Percentiles rank a stretch among this genome's conserved stretches.
These are phyloP conservation scores for Platyura marginata DNA, from an alignment of 1,140 invertebrate species.

Conservation along the genomic window DNA sequence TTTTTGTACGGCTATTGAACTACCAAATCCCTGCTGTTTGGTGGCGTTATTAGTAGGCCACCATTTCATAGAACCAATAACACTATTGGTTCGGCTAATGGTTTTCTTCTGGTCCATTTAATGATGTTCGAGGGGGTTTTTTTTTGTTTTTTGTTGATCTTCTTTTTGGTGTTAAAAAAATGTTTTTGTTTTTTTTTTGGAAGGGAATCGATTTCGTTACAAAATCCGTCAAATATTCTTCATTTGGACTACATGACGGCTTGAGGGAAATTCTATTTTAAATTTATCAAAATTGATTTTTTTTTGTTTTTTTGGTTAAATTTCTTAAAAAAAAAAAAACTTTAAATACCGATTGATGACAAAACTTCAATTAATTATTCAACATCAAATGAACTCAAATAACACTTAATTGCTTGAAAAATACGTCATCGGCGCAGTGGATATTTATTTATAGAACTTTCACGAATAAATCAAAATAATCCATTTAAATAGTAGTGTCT, in stretches of 20 bases:
- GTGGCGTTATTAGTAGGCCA: constrained; percentile 4
- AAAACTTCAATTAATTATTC: too few species aligned
- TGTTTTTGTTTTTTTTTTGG: not conserved
- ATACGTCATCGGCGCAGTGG: too few species aligned
- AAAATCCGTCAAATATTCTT: too few species aligned
- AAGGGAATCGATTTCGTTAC: too few species aligned
- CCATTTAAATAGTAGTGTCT: too few species aligned
- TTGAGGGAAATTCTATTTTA: not conserved
- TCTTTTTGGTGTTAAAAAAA: not conserved
- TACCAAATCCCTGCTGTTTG: constrained; percentile 28
- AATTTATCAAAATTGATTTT: not conserved
- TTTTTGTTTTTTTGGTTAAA: not conserved
- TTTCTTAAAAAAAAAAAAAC: not conserved
- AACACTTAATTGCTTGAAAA: too few species aligned
- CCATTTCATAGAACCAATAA: not conserved
- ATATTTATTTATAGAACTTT: too few species aligned
- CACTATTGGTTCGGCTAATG: not conserved
- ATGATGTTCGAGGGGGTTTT: not conserved
- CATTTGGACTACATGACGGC: not conserved
- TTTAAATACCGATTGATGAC: too few species aligned
- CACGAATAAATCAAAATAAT: too few species aligned
- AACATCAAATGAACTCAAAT: too few species aligned
- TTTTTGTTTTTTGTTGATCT: not conserved
- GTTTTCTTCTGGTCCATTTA: not conserved
- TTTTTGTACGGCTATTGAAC: constrained; percentile 43